A percentile compares a stretch with the other conserved stretches of the same genome.
Conservation (phyloP, 2,797 vertebrate genomes). For the Glossophaga mutica region DNA sequence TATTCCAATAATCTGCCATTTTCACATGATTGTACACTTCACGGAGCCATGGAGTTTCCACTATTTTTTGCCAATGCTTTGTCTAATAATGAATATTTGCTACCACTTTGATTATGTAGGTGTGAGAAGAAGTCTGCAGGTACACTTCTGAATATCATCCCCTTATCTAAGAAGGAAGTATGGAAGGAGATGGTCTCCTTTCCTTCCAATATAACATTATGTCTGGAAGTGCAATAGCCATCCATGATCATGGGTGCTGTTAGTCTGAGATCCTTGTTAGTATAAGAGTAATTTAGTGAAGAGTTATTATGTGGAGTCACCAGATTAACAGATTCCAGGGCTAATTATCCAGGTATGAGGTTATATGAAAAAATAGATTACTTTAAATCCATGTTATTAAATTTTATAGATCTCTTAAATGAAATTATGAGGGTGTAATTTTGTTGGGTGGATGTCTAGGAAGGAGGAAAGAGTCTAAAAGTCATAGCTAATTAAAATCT, state of each 20-base stretch:
- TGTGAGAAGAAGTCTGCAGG: neutral
- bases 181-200: neutral
- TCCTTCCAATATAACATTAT: neutral
- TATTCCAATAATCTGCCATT: neutral
- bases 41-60: neutral
- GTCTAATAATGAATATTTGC: neutral
- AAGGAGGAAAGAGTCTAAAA: neutral
- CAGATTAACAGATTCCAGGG: neutral
- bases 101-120: neutral
- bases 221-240: neutral
- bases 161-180: neutral
- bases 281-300: neutral
- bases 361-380: neutral
- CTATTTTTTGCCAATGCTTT: neutral
- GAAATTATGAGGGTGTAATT: neutral
- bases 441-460: accelerated
- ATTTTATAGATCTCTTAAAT: neutral
- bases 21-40: neutral
- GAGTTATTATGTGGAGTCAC: neutral
- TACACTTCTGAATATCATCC: neutral
- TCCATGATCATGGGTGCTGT: neutral
- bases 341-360: neutral
- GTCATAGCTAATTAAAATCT: neutral
- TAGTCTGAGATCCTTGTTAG: neutral
- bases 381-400: neutral